phyloP scores from a whole-genome alignment of 1,140 invertebrate species.

The Panagrolaimus sp. region DNA sequence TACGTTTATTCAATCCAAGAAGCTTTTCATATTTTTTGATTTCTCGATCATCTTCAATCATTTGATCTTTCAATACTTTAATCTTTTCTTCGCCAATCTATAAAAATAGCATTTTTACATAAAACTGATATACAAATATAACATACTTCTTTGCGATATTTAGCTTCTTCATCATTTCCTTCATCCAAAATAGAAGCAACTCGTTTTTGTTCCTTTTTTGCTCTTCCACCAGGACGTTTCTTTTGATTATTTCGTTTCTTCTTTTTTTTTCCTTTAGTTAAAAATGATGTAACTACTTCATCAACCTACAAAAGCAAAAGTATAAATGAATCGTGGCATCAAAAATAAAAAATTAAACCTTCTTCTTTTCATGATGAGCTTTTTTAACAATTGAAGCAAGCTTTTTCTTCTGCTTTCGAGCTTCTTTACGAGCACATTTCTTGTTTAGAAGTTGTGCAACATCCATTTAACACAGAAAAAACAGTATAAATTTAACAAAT shows the following conservation, averaged over 20 bases:
- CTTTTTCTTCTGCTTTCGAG: slow-evolving; percentile 16
- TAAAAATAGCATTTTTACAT: neutral
- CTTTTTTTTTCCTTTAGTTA: slow-evolving; percentile 7
- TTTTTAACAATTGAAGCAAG: slow-evolving; percentile 18
- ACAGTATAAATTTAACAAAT: too few relatives aligned
- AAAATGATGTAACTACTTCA: slow-evolving; percentile 1
- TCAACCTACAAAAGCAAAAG: slow-evolving; percentile 10
- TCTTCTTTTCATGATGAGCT: slow-evolving; percentile 13
- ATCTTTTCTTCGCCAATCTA: slow-evolving; percentile 4
- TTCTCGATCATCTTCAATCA: slow-evolving; percentile 18
- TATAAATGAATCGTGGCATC: neutral
- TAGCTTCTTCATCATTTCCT: neutral
- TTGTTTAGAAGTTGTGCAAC: slow-evolving; percentile 9
- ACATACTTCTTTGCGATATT: neutral
- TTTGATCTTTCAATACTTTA: slow-evolving; percentile 10
- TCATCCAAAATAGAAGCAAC: neutral
- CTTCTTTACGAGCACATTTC: neutral
- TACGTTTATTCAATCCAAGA: slow-evolving; percentile 17
- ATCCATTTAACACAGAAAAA: neutral
- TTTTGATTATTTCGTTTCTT: slow-evolving; percentile 11
- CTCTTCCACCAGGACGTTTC: neutral
- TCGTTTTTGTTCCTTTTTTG: neutral
- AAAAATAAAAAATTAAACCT: too few relatives aligned
- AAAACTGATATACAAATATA: neutral
- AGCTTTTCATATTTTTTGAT: slow-evolving; percentile 13